These are phyloP conservation scores for Bombus waltoni DNA, from an alignment of 1,140 invertebrate genomes.

Conservation along the genomic window DNA sequence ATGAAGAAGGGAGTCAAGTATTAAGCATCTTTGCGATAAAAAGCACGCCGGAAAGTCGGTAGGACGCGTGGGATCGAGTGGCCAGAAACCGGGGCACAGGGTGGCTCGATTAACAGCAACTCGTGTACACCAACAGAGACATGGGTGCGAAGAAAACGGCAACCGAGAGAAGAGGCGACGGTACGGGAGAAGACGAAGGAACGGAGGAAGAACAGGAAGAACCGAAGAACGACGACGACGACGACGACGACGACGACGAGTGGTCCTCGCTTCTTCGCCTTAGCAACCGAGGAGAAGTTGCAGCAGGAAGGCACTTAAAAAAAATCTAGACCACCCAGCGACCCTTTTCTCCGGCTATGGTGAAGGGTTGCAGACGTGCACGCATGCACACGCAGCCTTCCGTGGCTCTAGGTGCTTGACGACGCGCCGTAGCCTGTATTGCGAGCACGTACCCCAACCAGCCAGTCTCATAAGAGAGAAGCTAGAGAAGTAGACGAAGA, in stretches of 20 bases:
- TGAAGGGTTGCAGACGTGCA: conserved; percentile 66
- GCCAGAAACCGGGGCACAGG: conserved; percentile 63
- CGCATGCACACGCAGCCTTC: conserved; percentile 54
- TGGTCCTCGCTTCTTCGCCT: conserved; percentile 55
- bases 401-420: conserved; percentile 56
- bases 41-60: conserved; percentile 32
- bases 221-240: not conserved
- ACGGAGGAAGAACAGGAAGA: not conserved
- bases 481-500: conserved; percentile 41
- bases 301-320: conserved; percentile 64
- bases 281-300: conserved; percentile 55
- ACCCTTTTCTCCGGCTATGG: conserved; percentile 69
- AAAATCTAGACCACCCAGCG: conserved; percentile 80
- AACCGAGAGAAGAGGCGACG: not conserved
- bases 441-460: conserved; percentile 18
- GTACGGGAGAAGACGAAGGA: not conserved
- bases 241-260: not conserved
- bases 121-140: not conserved
- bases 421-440: conserved; percentile 37
- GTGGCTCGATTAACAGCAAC: conserved; percentile 52
- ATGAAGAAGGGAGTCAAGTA: conserved; percentile 52
- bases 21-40: conserved; percentile 55
- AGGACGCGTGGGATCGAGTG: conserved; percentile 50
- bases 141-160: not conserved
- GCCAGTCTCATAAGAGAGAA: conserved; percentile 40